These are phyloP conservation scores for Oreonectes daqikongensis DNA, from an alignment of 2,797 vertebrate genomes.

Conservation along the genomic window DNA sequence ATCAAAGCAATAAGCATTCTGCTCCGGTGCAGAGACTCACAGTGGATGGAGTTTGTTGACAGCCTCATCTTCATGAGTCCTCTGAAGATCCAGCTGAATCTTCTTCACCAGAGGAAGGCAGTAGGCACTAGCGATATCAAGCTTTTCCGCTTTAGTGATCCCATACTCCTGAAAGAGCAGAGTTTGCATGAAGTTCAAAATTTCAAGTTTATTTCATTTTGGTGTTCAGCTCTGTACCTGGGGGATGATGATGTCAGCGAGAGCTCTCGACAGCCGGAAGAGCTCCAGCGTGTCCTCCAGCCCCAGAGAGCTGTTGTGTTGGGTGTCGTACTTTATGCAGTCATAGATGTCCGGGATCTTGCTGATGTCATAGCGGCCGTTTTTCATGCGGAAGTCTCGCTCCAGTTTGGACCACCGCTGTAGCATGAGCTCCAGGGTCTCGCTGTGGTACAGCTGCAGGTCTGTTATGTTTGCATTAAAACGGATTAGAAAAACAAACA, in stretches of 20 bases:
- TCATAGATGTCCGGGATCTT: conserved; percentile 91
- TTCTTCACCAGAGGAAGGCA: conserved; percentile 88
- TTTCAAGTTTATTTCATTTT: too few relatives aligned
- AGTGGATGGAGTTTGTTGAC: conserved; percentile 91
- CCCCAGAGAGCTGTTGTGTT: conserved; percentile 82
- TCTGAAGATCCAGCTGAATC: conserved; percentile 88
- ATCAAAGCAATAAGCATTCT: background rate
- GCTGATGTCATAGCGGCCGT: conserved; percentile 87
- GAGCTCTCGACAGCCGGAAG: conserved; percentile 81
- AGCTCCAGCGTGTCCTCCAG: conserved; percentile 84
- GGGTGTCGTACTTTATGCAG: conserved; percentile 88
- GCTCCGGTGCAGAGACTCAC: conserved; percentile 73
- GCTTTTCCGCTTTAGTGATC: conserved; percentile 85
- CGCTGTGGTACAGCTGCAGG: conserved; percentile 87
- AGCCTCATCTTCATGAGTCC: conserved; percentile 90
- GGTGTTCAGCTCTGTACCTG: too few relatives aligned
- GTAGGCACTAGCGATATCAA: conserved; percentile 88
- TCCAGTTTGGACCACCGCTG: conserved; percentile 89
- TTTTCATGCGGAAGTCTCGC: conserved; percentile 85
- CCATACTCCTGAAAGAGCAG: conserved; percentile 81
- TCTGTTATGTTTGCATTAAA: conserved; percentile 65
- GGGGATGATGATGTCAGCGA: conserved; percentile 87
- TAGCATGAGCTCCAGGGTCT: conserved; percentile 87
- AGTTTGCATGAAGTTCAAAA: background rate
- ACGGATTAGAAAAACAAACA: too few relatives aligned